Evolutionary conservation across 2,113 vertebrate genomes (phyloP), one percentile per base, ranked within the genome.

Genomic region (Scatophagus argus): DNA sequence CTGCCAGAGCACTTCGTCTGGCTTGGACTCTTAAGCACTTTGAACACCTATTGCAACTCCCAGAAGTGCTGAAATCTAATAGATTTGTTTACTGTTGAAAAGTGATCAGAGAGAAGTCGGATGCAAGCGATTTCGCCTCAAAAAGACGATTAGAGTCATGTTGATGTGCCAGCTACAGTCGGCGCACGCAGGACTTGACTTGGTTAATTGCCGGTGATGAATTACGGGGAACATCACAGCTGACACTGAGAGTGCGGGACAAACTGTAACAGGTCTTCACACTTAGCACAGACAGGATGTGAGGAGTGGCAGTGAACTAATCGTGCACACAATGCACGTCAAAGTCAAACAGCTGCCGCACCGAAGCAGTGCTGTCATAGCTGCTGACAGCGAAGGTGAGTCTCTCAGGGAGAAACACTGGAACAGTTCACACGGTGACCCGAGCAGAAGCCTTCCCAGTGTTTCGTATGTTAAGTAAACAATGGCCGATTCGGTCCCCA

Each of bases 1-100:
- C 67, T 79, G 83, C 67, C 78, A 79, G 47, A 81, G 6, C 82
- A 44, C 52, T 66, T 75, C 55, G 19, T 52, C 72, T 56, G 38
- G 70, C 81, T 79, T 73, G 34, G 46, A 75, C 66, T 47, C 51
- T 41, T 70, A 9, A 69, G 49, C 70, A 58, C 74, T 82, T 68
- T 83, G 69, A 77, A 76, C 56, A 38, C 69, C 34, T 41, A n/a
- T 29, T 21, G 25, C 36, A 36, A 16, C 64, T 75, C 66, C 73
- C 78, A 8, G 17, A 31, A 55, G 39, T 11, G 13, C 10, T 9
- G 29, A 51, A 73, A 74, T 71, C 66, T 31, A 14, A 49, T 23
- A 16, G 9, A 44, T 77, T 36, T 23, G 68, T 58, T 75, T 51
- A 60, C 19, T 27, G 41, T 43, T 55, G 55, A 72, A 55, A 32